Evolutionary conservation across 2,888 invertebrate genomes (phyloP), one percentile per base, ranked within the genome.

Genomic region (Coremacera marginata): DNA sequence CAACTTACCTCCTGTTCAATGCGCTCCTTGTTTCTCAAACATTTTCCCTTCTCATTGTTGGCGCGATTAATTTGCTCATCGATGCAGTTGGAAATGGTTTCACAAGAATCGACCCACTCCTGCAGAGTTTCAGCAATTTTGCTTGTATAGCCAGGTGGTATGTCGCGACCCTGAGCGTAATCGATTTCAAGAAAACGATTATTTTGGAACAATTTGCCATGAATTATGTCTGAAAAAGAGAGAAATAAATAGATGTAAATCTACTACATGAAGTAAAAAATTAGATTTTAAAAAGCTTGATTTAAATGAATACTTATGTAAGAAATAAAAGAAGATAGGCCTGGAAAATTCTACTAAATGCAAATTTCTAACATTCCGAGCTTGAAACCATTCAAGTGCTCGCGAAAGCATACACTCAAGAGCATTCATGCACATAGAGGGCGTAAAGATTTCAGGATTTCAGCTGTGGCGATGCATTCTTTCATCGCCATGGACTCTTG

Each of bases 121-220:
- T 95, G 94, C 31, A 97, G 90, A 9, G 95, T 96, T 78, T 93
- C 92, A 0, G 95, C 94, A 70, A 98, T 96, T 77, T 93, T 92
- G 14, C 94, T 92, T 0, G 98, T 93, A 86, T 97, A 96, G 72
- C 94, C 95, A 0, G 94, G 92, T 51, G 95, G 92, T 44, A 98
- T 97, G 86, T 99, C 98, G 22, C 98, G 92, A 0, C 98, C 98
- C 51, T 98, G 93, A 0, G 98, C 97, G 84, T 95, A 97, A 88
- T 98, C 98, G 0, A 98, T 94, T 90, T 98, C 98, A 52, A 98
- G 91, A 81, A 95, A 94, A 82, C 95, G 95, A 89, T 97, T 96
- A 86, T 96, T 96, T 88, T 98, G 98, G 89, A 98, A 98, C 81
- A 99, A 90, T 90, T 98, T 98, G 2, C 98, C 98, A 82, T 96